Evolutionary conservation across 64 coral and sea anemone genomes (phyloP).

Genomic region (Pocillopora damicornis): DNA sequence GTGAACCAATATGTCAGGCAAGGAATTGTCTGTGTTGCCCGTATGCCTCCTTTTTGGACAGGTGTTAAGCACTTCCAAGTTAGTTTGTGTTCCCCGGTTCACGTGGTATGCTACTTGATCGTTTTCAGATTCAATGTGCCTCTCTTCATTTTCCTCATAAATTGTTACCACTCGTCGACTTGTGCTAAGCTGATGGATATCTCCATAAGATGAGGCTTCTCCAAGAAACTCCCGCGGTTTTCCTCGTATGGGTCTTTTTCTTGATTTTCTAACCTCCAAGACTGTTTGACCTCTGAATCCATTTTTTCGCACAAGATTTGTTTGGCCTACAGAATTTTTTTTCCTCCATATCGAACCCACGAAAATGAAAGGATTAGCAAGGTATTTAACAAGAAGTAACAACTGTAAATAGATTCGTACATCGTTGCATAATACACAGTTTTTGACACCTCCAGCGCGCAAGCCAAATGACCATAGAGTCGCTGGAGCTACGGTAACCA

Average conservation of each 20-base stretch:
- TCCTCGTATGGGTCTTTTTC: background rate
- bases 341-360: background rate
- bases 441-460: background rate
- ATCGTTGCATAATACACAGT: background rate
- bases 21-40: background rate
- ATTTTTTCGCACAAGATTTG: background rate
- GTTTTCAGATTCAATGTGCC: background rate
- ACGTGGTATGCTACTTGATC: background rate
- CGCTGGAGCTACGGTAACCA: background rate
- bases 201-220: background rate
- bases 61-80: background rate
- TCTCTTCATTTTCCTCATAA: background rate
- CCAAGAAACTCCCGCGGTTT: background rate
- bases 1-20: background rate
- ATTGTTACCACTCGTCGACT: background rate
- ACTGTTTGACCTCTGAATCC: background rate
- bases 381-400: background rate
- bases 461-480: background rate
- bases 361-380: background rate
- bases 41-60: background rate
- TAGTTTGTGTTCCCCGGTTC: background rate
- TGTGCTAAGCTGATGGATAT: background rate
- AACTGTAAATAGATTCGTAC: background rate
- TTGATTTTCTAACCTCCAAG: background rate
- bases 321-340: background rate